These are phyloP conservation scores for Microtus ochrogaster DNA, from an alignment of 2,113 vertebrate genomes.

Conservation along the genomic window DNA sequence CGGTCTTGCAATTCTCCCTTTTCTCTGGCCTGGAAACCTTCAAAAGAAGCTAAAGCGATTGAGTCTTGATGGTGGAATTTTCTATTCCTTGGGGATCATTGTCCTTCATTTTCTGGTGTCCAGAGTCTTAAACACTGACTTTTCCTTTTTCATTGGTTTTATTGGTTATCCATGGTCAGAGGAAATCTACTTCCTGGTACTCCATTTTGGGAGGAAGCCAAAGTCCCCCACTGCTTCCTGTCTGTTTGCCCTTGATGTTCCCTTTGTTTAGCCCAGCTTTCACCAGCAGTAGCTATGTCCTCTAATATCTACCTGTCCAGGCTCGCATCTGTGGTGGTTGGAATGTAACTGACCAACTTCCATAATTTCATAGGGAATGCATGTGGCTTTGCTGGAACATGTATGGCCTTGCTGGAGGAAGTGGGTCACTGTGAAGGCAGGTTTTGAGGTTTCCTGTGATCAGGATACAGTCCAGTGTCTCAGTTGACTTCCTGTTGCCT, in stretches of 20 bases:
- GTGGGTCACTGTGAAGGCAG: not conserved
- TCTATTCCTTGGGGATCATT: not conserved
- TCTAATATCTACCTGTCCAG: not conserved
- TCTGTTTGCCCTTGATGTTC: not conserved
- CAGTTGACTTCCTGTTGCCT: not conserved
- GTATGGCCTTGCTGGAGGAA: not conserved
- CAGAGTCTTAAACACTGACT: not conserved
- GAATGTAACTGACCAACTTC: not conserved
- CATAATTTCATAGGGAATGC: not conserved
- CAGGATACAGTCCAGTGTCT: not conserved
- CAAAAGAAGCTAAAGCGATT: not conserved
- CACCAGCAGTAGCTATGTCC: not conserved
- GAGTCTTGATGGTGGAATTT: not conserved
- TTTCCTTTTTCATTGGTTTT: not conserved
- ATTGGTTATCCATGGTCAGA: not conserved
- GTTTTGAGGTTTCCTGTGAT: not conserved
- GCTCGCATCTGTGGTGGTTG: not conserved
- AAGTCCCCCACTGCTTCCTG: not conserved
- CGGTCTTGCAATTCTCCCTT: not conserved
- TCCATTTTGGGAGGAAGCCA: not conserved
- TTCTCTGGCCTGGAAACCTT: not conserved
- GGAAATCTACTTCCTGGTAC: not conserved
- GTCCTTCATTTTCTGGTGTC: not conserved
- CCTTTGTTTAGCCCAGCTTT: not conserved
- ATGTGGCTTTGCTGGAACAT: not conserved